These are phyloP conservation scores for Graphium colonna DNA, from an alignment of 2,888 invertebrate species.

Conservation along the genomic window DNA sequence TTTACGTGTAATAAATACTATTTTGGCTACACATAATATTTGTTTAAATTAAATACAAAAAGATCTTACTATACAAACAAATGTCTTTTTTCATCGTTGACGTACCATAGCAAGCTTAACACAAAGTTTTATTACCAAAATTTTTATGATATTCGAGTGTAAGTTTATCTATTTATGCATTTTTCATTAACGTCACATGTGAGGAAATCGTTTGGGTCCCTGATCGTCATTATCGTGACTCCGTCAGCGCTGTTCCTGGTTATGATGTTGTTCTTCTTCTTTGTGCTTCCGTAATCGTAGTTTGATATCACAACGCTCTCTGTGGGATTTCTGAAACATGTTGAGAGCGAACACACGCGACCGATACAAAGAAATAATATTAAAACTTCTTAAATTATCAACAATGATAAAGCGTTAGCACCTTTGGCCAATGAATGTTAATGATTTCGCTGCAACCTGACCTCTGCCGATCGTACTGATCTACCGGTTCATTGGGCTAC, in stretches of 20 bases:
- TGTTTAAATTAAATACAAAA: not conserved
- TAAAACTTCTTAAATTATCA: conserved; percentile 15
- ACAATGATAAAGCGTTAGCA: too few species aligned
- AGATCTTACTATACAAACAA: not conserved
- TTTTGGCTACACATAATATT: too few species aligned
- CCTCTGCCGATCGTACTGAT: too few species aligned
- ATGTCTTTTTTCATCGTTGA: conserved; percentile 6
- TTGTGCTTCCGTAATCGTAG: conserved; percentile 72
- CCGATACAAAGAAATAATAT: conserved; percentile 1
- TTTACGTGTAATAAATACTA: too few species aligned
- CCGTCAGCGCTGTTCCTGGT: conserved; percentile 63
- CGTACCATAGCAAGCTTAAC: not conserved
- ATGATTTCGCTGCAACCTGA: too few species aligned
- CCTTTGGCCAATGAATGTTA: too few species aligned
- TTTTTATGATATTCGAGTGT: too few species aligned
- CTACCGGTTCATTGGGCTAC: too few species aligned
- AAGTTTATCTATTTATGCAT: conserved; percentile 56
- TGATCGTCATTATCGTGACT: conserved; percentile 66
- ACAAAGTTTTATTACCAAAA: not conserved
- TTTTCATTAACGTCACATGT: conserved; percentile 56
- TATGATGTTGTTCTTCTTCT: conserved; percentile 67
- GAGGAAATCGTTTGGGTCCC: conserved; percentile 60
- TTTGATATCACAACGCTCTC: conserved; percentile 75
- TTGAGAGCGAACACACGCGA: conserved; percentile 30
- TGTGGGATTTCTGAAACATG: conserved; percentile 68